Percentiles rank a stretch among this genome's conserved stretches.
Evolutionary conservation across 2,888 invertebrate genomes (phyloP).

Genomic region (Caradrina kadenii): DNA sequence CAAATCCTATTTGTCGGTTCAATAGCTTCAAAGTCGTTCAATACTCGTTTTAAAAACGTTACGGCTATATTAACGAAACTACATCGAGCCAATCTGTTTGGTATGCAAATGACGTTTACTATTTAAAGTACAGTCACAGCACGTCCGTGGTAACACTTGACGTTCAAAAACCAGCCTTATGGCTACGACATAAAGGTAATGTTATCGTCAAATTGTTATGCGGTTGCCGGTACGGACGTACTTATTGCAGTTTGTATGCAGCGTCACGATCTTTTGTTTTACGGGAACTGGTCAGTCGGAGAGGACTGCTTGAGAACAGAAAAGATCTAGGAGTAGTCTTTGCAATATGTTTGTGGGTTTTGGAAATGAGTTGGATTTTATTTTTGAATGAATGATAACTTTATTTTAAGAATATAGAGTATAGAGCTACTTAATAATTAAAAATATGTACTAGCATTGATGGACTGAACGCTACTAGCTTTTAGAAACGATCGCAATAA

Average conservation of each 20-base stretch:
- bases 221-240: slow-evolving; percentile 8
- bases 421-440: too few species aligned
- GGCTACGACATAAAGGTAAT: not conserved
- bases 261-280: slow-evolving; percentile 40
- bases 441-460: too few species aligned
- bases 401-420: too few species aligned
- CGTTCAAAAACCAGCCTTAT: not conserved
- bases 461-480: too few species aligned
- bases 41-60: slow-evolving; percentile 31
- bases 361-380: not conserved
- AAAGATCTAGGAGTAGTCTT: not conserved
- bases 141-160: not conserved
- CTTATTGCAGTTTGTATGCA: slow-evolving; percentile 45
- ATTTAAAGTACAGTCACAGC: slow-evolving; percentile 19
- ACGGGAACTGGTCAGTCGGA: not conserved
- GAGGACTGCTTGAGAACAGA: slow-evolving; percentile 3
- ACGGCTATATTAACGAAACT: slow-evolving; percentile 41
- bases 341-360: not conserved
- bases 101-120: slow-evolving; percentile 40
- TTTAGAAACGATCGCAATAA: too few species aligned
- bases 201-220: not conserved
- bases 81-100: slow-evolving; percentile 24
- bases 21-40: slow-evolving; percentile 22
- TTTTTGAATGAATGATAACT: not conserved
- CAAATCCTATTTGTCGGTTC: slow-evolving; percentile 39